Conservation (phyloP, 1,140 invertebrate genomes). For the Rhagoletis zephyria region DNA sequence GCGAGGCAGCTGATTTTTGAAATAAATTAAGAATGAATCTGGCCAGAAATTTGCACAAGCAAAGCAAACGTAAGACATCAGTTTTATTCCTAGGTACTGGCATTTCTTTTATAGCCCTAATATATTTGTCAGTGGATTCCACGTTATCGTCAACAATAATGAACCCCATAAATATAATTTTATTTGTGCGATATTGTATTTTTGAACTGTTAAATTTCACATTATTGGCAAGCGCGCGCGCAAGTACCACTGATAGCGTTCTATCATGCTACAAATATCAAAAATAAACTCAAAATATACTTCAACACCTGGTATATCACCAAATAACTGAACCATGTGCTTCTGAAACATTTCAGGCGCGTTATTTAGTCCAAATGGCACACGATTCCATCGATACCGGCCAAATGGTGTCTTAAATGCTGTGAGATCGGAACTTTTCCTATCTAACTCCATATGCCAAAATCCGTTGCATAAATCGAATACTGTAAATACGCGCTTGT, state of each 20-base stretch:
- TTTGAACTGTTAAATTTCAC: slow-evolving; percentile 60
- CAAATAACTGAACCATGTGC: slow-evolving; percentile 59
- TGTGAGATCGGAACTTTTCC: slow-evolving; percentile 45
- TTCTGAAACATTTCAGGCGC: slow-evolving; percentile 68
- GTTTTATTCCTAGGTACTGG: slow-evolving; percentile 60
- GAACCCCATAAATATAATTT: slow-evolving; percentile 62
- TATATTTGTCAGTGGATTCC: slow-evolving; percentile 57
- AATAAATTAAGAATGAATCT: slow-evolving; percentile 61
- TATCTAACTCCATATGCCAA: neutral
- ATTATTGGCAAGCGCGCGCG: slow-evolving; percentile 57
- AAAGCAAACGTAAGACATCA: slow-evolving; percentile 58
- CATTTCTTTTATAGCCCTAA: slow-evolving; percentile 63
- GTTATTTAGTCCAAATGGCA: slow-evolving; percentile 73
- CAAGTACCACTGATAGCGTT: slow-evolving; percentile 64
- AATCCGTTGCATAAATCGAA: slow-evolving; percentile 54
- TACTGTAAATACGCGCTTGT: slow-evolving; percentile 55
- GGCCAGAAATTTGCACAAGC: slow-evolving; percentile 39
- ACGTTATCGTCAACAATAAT: slow-evolving; percentile 58
- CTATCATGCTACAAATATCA: slow-evolving; percentile 64
- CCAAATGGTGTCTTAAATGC: slow-evolving; percentile 58
- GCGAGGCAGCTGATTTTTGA: slow-evolving; percentile 52
- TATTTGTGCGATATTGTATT: slow-evolving; percentile 59
- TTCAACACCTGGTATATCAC: slow-evolving; percentile 60
- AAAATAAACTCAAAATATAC: slow-evolving; percentile 68
- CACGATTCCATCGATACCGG: slow-evolving; percentile 65